Base-by-base conservation (phyloP, 2,888 invertebrate species). In the Trissolcus japonicus region DNA sequence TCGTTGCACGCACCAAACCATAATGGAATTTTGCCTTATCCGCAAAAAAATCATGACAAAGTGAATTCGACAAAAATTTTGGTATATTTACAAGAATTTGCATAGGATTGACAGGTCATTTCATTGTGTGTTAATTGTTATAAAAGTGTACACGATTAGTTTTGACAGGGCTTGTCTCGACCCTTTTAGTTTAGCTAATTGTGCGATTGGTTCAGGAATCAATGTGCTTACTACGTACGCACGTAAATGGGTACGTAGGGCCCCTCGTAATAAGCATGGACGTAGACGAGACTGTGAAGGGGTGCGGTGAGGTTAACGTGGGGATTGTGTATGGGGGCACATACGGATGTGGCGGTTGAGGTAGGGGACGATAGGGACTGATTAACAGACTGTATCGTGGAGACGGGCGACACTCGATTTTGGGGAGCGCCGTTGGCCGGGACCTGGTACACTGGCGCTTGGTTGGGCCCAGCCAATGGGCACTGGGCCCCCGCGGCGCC, bases 401-500 rank as follows among this genome's bases (percentile, higher is more conserved):
- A 89, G 81, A 88, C 88, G 83, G 88, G 88, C 86, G 88, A 88
- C 82, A 88, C 87, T 85, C 88, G 89, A 86, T 87, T 86, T 83
- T 86, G 87, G 83, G 87, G 88, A 83, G 85, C 79, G 83, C 77
- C 80, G 61, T 74, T 74, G 83, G 86, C 85, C 83, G 86, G 86
- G 84, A 87, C 87, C 83, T 84, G 86, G 83, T 85, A 85, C 80
- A 85, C 85, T 81, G 84, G 82, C 81, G 81, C 82, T 82, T 78
- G 80, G 74, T 80, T 82, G 80, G 83, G 83, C 82, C 83, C 86
- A 82, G 86, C 83, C 87, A 85, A 86, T 83, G 85, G 86, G 86
- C 85, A 87, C 85, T 83, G 86, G 84, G 84, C 83, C 84, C 86
- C 87, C 73, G 81, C 84, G 83, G 86, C 78, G 71, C 83, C 84